A percentile compares a stretch with the other conserved stretches of the same genome.
phyloP scores from a whole-genome alignment of 2,888 invertebrate species.

The Pyrocoelia pectoralis region DNA sequence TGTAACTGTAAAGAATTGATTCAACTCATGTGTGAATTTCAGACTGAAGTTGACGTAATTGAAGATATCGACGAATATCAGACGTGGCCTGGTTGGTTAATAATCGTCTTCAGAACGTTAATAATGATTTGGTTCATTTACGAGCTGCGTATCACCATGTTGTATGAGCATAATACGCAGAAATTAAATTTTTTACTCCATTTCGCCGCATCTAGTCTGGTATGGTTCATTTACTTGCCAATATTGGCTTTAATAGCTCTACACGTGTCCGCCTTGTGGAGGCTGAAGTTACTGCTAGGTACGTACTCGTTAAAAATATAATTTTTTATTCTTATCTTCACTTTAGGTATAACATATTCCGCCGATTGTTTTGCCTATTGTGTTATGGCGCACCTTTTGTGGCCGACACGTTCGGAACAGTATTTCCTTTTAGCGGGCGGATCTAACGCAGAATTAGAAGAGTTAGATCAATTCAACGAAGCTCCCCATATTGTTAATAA shows the following conservation, averaged over 20 bases:
- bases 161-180: constrained; percentile 79
- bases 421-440: constrained; percentile 83
- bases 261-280: constrained; percentile 94
- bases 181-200: constrained; percentile 94
- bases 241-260: constrained; percentile 92
- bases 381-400: constrained; percentile 93
- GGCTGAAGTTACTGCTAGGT: constrained; percentile 93
- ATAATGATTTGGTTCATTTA: constrained; percentile 92
- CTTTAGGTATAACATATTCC: constrained; percentile 89
- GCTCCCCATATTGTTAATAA: constrained; percentile 83
- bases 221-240: constrained; percentile 98
- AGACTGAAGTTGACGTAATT: constrained; percentile 96
- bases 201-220: constrained; percentile 95
- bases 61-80: constrained; percentile 97
- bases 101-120: constrained; percentile 82
- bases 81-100: constrained; percentile 97
- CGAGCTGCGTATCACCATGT: constrained; percentile 78
- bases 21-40: too few relatives aligned
- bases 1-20: too few relatives aligned
- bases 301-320: constrained; percentile 51
- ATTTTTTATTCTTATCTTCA: constrained; percentile 12
- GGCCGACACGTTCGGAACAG: constrained; percentile 94
- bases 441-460: constrained; percentile 77
- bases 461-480: constrained; percentile 90
- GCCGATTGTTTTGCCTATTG: constrained; percentile 95